Conservation (phyloP, 2,888 invertebrate species). For the Hirtodrosophila cameraria region DNA sequence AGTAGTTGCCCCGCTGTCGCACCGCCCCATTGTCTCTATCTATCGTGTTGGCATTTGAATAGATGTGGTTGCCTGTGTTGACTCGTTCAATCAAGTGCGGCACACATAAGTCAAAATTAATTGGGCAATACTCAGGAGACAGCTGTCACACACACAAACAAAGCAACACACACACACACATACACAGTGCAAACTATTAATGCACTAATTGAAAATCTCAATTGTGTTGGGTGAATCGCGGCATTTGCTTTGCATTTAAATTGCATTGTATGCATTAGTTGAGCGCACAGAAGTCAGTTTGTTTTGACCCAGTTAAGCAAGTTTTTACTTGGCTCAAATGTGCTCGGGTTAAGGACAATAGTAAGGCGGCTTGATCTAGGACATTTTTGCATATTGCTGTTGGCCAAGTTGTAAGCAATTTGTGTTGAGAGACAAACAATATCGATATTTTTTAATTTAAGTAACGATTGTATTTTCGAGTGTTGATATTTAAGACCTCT, state of each 20-base stretch:
- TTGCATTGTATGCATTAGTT: constrained; percentile 44
- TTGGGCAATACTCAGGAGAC: constrained; percentile 36
- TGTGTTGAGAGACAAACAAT: constrained; percentile 3
- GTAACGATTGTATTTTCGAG: too few relatives aligned
- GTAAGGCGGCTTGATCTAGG: neutral
- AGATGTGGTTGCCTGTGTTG: constrained; percentile 5
- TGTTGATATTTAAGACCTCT: too few relatives aligned
- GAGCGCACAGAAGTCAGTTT: constrained; percentile 13
- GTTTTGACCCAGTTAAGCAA: constrained; percentile 45
- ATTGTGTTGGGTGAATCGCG: constrained; percentile 13
- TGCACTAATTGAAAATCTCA: constrained; percentile 49
- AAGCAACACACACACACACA: neutral
- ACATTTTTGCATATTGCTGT: constrained; percentile 22
- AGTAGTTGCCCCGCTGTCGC: neutral
- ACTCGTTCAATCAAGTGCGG: constrained; percentile 25
- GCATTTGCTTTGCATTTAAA: constrained; percentile 52
- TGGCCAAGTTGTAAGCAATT: constrained; percentile 50
- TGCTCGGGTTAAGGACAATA: constrained; percentile 21
- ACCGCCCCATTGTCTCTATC: too few relatives aligned
- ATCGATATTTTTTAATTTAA: too few relatives aligned
- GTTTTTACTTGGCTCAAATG: constrained; percentile 45
- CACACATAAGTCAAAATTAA: constrained; percentile 48
- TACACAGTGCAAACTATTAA: constrained; percentile 24
- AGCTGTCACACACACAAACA: constrained; percentile 1
- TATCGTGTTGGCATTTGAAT: constrained; percentile 6